Base-by-base conservation (phyloP, 2,797 vertebrate species). In the Babyrousa celebensis region DNA sequence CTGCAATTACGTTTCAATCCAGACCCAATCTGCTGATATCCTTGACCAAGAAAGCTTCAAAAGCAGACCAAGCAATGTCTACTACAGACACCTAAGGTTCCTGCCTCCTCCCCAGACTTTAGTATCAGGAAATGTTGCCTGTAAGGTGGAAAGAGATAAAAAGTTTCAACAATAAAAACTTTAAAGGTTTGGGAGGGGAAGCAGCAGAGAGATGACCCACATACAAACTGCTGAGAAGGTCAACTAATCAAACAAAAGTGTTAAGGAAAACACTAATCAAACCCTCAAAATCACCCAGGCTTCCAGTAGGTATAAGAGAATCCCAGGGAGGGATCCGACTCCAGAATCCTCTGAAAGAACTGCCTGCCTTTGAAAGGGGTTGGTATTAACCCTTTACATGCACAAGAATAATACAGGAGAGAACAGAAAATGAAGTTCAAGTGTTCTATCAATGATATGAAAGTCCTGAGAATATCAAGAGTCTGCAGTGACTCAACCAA, bases 231-330 rank as follows among this genome's bases (percentile, higher is more conserved):
- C 56, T 78, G 12, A 48, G 29, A 68, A 88, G 32, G 29, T n/a
- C 56, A 78, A 58, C 79, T 80, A 52, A 90, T 32, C 56, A 85
- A 92, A 78, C 27, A 62, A 43, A 83, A 6, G 36, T 36, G 56
- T 85, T 85, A 89, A 95, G 32, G n/a, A 82, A 93, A 94, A 67
- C 23, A 85, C 72, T 58, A 94, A 88, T 48, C 70, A 87, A 36
- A 65, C 36, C 27, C 29, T 62, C 10, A 2, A 60, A 92, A 74
- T 78, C 63, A 67, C 56, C 75, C 58, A 62, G 56, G 23, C 32
- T 85, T 62, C 82, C 15, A 83, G 3, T 16, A 25, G 8, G 25
- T 21, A 1, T 62, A 63, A 43, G n/a, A 85, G 29, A 92, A 87
- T 83, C 85, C 89, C 58, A 48, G 3, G 21, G 25, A 85, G 17